Percentiles rank a stretch among this genome's conserved stretches.
Conservation (phyloP, 2,113 vertebrate genomes). For the Gymnarchus niloticus region DNA sequence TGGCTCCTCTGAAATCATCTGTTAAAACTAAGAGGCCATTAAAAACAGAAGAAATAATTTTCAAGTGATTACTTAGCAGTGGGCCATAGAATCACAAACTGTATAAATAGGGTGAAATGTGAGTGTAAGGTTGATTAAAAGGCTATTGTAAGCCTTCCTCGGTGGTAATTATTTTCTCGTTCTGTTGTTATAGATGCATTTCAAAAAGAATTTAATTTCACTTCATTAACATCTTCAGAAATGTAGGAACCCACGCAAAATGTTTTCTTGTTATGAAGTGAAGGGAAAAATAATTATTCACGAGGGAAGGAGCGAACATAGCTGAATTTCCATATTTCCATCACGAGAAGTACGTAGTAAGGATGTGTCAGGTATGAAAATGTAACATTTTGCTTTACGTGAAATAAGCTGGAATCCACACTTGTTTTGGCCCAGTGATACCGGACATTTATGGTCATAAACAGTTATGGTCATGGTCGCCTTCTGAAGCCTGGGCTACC, state of each 20-base stretch:
- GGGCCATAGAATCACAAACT: constrained; percentile 71
- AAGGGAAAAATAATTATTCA: constrained; percentile 50
- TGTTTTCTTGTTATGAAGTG: constrained; percentile 38
- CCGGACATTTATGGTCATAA: background rate
- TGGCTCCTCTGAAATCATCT: constrained; percentile 56
- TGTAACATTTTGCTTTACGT: background rate
- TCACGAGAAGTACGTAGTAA: background rate
- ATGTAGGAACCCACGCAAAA: constrained; percentile 1
- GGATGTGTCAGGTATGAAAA: background rate
- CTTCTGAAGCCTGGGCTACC: background rate
- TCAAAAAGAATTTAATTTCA: constrained; percentile 66
- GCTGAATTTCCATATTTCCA: constrained; percentile 7
- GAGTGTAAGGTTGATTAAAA: constrained; percentile 72
- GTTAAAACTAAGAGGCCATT: constrained; percentile 59
- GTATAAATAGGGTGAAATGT: constrained; percentile 76
- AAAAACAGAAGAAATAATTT: constrained; percentile 65
- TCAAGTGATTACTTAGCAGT: constrained; percentile 76
- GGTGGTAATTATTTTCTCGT: constrained; percentile 74
- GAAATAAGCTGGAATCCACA: background rate
- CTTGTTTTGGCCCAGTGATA: background rate
- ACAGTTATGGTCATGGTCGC: background rate
- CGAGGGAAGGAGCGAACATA: background rate
- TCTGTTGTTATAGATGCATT: constrained; percentile 69
- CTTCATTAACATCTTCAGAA: constrained; percentile 62
- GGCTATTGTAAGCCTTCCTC: constrained; percentile 72